Conservation (phyloP, 2,888 invertebrate species). For the Dasysyrphus tricinctus region DNA sequence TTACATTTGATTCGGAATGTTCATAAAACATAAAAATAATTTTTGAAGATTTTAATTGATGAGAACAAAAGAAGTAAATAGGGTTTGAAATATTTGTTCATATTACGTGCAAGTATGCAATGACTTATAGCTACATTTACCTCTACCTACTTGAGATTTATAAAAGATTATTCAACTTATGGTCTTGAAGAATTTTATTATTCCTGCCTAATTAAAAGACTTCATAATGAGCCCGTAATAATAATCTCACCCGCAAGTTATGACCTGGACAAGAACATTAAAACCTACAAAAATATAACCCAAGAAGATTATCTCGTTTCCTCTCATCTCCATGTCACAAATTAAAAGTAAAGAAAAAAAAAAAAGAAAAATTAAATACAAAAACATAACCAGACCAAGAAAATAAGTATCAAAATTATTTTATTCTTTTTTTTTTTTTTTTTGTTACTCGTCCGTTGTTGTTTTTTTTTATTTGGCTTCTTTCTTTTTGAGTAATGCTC, state of each 20-base stretch:
- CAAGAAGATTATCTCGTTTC: constrained; percentile 58
- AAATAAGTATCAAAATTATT: constrained; percentile 57
- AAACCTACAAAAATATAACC: constrained; percentile 53
- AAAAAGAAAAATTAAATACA: background rate
- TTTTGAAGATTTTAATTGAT: constrained; percentile 20
- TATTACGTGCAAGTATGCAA: constrained; percentile 21
- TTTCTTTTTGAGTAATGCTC: constrained; percentile 35
- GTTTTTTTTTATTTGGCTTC: constrained; percentile 12
- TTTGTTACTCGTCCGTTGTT: constrained; percentile 18
- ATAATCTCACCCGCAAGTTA: constrained; percentile 68
- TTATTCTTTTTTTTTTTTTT: constrained; percentile 41
- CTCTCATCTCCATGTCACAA: constrained; percentile 54
- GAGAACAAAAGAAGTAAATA: constrained; percentile 31
- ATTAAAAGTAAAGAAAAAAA: constrained; percentile 7
- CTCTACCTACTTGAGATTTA: constrained; percentile 13
- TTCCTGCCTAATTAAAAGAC: constrained; percentile 59
- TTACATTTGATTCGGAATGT: background rate
- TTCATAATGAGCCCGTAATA: constrained; percentile 66
- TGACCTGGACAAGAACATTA: constrained; percentile 58
- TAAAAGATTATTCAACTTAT: constrained; percentile 40
- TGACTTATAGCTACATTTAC: background rate
- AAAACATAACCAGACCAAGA: constrained; percentile 45
- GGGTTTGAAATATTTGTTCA: background rate
- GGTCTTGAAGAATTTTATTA: constrained; percentile 17
- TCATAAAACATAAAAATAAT: background rate